A percentile compares a stretch with the other conserved stretches of the same genome.
Conservation (phyloP, 2,888 invertebrate genomes). For the Drosophila eohydei region DNA sequence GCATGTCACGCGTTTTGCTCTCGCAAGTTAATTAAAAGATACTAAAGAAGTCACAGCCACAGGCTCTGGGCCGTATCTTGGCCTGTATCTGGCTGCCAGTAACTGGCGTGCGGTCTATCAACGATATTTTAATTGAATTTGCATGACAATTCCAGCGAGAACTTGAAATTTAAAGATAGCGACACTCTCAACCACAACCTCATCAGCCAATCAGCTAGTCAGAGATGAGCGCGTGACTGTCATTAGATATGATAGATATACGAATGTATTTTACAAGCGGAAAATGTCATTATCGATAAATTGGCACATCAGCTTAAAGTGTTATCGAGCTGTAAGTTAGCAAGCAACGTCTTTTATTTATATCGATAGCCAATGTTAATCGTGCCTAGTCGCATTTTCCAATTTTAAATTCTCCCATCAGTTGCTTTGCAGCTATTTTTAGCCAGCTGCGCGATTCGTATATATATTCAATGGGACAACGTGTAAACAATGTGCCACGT, state of each 20-base stretch:
- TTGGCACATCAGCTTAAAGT: background rate
- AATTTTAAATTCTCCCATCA: conserved; percentile 1
- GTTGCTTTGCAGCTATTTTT: conserved; percentile 56
- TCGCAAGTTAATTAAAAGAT: conserved; percentile 80
- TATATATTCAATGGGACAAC: conserved; percentile 65
- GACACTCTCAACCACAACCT: conserved; percentile 28
- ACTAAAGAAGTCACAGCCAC: conserved; percentile 74
- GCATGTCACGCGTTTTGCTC: conserved; percentile 52
- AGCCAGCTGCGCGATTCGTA: conserved; percentile 60
- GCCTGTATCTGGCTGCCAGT: conserved; percentile 24
- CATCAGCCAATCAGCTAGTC: conserved; percentile 29
- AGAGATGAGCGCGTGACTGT: conserved; percentile 4
- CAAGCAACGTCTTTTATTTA: background rate
- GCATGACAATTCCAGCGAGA: conserved; percentile 69
- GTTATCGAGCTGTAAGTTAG: background rate
- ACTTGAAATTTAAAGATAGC: conserved; percentile 47
- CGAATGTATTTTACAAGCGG: background rate
- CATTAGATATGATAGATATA: background rate
- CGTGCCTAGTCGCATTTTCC: background rate
- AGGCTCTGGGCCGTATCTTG: conserved; percentile 16
- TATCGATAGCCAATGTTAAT: background rate
- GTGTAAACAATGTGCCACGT: conserved; percentile 62
- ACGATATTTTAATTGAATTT: conserved; percentile 76
- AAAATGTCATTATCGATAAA: background rate
- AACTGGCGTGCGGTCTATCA: conserved; percentile 36